Conservation (phyloP, 2,888 invertebrate species). For the Spilarctia lutea region DNA sequence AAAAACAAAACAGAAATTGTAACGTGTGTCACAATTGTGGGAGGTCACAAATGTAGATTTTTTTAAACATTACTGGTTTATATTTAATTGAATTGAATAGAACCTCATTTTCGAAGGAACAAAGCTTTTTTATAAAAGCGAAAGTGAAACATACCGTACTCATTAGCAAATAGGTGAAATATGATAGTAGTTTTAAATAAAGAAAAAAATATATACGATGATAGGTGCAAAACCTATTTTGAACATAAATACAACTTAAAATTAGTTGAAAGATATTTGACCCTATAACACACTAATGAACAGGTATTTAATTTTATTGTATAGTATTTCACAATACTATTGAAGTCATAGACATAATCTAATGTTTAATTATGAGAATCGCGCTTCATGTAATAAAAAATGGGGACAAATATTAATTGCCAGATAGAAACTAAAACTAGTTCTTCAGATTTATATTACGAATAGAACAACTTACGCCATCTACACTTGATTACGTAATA, state of each 20-base stretch:
- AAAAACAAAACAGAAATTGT: too few relatives aligned
- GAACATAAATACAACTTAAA: background rate
- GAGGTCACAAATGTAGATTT: too few relatives aligned
- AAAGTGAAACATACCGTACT: too few relatives aligned
- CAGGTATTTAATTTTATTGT: background rate
- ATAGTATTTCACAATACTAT: constrained; percentile 7
- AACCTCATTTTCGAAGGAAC: too few relatives aligned
- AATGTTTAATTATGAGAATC: constrained; percentile 25
- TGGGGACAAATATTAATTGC: constrained; percentile 39
- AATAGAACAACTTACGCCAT: constrained; percentile 61
- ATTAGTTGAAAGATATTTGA: background rate
- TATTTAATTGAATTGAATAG: too few relatives aligned
- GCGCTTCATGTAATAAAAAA: constrained; percentile 39
- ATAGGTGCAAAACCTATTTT: too few relatives aligned
- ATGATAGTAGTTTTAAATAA: too few relatives aligned
- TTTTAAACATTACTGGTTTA: too few relatives aligned
- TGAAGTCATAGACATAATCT: background rate
- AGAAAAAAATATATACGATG: too few relatives aligned
- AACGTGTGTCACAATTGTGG: too few relatives aligned
- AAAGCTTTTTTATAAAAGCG: too few relatives aligned
- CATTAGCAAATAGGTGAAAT: too few relatives aligned
- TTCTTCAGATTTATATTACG: constrained; percentile 51
- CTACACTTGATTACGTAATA: constrained; percentile 54
- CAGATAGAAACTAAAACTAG: constrained; percentile 35
- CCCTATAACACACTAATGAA: background rate